Conservation (phyloP, 1,140 invertebrate species). For the Drosophila melanica region DNA sequence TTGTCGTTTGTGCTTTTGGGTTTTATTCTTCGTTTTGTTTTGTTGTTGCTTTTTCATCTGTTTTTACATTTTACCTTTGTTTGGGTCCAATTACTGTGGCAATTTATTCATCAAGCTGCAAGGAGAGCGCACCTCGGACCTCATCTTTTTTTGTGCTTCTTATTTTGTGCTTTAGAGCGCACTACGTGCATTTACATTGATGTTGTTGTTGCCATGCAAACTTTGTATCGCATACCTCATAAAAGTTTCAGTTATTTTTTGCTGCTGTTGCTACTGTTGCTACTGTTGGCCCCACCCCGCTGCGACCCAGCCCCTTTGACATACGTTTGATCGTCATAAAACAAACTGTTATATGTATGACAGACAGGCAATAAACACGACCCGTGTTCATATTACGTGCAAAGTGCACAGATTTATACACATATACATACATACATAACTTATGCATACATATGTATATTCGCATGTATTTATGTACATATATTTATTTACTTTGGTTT, state of each 20-base stretch:
- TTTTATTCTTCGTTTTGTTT: constrained; percentile 6
- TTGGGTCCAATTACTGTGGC: constrained; percentile 57
- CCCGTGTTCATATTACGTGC: constrained; percentile 42
- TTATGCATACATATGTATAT: not conserved
- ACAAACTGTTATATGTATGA: constrained; percentile 48
- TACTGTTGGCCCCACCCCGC: not conserved
- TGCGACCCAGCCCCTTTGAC: constrained; percentile 18
- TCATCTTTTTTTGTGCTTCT: constrained; percentile 8
- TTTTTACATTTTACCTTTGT: constrained; percentile 34
- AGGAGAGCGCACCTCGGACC: constrained; percentile 5
- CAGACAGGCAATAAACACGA: constrained; percentile 47
- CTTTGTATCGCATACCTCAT: constrained; percentile 32
- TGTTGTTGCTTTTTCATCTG: constrained; percentile 1
- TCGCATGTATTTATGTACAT: not conserved
- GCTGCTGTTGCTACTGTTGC: not conserved
- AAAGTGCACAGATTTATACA: constrained; percentile 43
- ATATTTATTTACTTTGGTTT: constrained; percentile 12
- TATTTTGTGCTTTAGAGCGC: constrained; percentile 27
- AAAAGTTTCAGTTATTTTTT: constrained; percentile 18
- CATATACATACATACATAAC: constrained; percentile 5
- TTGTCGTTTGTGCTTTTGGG: constrained; percentile 46
- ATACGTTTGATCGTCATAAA: constrained; percentile 45
- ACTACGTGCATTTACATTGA: constrained; percentile 40
- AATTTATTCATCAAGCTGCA: constrained; percentile 65
- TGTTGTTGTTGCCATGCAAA: constrained; percentile 55